A percentile compares a stretch with the other conserved stretches of the same genome.
These are phyloP conservation scores for Conomelus anceps DNA, from an alignment of 2,888 invertebrate species.

Conservation along the genomic window DNA sequence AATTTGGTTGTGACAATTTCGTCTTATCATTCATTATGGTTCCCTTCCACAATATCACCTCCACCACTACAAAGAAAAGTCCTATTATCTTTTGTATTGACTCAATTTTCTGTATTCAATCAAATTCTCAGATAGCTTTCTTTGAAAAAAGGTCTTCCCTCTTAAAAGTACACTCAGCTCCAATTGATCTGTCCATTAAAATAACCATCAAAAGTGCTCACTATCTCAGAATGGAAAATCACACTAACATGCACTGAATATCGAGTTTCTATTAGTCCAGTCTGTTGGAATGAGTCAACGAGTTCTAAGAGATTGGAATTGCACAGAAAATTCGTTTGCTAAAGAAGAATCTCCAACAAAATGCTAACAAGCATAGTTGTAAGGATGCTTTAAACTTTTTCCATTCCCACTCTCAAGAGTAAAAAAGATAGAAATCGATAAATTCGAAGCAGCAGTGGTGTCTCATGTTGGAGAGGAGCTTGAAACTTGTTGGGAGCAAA, in stretches of 20 bases:
- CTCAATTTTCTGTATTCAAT: too few relatives aligned
- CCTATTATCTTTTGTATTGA: too few relatives aligned
- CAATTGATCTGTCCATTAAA: too few relatives aligned
- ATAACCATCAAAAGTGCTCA: background rate
- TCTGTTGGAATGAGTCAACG: background rate
- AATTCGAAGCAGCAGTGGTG: background rate
- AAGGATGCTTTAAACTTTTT: background rate
- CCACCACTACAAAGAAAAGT: too few relatives aligned
- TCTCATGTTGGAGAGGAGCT: background rate
- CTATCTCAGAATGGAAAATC: background rate
- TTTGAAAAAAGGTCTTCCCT: too few relatives aligned
- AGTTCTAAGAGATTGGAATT: background rate
- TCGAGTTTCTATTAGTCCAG: background rate
- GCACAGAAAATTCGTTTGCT: background rate
- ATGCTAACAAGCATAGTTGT: background rate
- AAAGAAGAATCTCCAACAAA: background rate
- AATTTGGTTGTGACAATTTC: too few relatives aligned
- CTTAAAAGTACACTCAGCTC: too few relatives aligned
- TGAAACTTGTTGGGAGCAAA: background rate
- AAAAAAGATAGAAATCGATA: background rate
- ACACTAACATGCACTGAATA: background rate
- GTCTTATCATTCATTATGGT: too few relatives aligned
- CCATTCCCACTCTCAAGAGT: background rate
- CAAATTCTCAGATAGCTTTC: too few relatives aligned
- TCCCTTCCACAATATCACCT: too few relatives aligned